phyloP scores from a whole-genome alignment of 1,140 invertebrate genomes.

The Eriocheir sinensis region DNA sequence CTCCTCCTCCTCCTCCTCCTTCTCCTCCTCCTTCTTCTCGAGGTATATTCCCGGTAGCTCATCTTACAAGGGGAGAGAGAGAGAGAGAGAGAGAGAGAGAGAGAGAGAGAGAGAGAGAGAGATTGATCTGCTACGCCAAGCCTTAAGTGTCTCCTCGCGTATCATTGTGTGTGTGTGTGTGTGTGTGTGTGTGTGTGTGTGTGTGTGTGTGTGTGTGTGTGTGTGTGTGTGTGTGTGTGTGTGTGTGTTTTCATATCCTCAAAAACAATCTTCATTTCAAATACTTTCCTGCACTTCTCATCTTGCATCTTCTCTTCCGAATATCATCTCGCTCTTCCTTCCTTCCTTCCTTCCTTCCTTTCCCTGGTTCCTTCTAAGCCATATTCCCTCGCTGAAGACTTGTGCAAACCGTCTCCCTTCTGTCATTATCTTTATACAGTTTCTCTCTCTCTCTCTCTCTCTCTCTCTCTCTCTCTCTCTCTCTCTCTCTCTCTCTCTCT shows the following conservation, averaged over 20 bases:
- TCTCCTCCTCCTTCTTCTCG: too few species aligned
- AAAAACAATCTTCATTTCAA: background rate
- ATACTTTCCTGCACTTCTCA: too few species aligned
- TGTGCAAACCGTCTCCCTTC: background rate
- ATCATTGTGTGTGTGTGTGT: background rate
- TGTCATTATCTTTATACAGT: too few species aligned
- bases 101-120: constrained; percentile 9
- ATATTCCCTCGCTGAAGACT: too few species aligned
- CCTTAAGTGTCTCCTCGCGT: background rate
- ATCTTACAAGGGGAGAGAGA: background rate
- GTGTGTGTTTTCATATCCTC: background rate
- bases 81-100: background rate
- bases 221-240: constrained; percentile 44
- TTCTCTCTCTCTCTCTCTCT: too few species aligned
- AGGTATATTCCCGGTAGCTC: background rate
- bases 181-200: constrained; percentile 35
- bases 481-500: too few species aligned
- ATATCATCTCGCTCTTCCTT: background rate
- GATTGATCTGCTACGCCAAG: background rate
- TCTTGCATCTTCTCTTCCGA: background rate
- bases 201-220: constrained; percentile 53
- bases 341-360: background rate
- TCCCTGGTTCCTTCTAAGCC: background rate
- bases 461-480: too few species aligned
- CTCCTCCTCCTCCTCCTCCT: background rate